Evolutionary conservation across 2,888 invertebrate genomes (phyloP).

Genomic region (Folsomia candida): DNA sequence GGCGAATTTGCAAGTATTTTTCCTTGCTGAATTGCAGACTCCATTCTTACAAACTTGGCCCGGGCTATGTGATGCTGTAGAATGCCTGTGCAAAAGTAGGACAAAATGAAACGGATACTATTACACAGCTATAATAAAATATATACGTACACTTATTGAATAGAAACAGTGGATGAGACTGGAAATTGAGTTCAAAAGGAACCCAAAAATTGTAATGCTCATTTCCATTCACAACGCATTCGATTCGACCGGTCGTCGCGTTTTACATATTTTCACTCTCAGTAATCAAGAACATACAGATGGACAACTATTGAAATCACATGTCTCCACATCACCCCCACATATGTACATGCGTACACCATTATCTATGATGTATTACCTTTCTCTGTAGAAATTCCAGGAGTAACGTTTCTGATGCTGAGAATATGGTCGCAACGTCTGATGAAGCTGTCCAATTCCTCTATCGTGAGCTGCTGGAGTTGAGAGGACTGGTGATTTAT

Average conservation of each 20-base stretch:
- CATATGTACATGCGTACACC: background rate
- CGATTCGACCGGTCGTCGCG: too few species aligned
- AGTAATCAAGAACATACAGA: background rate
- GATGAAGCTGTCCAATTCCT: conserved; percentile 24
- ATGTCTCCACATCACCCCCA: background rate
- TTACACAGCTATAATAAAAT: too few species aligned
- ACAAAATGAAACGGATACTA: too few species aligned
- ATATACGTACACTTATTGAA: too few species aligned
- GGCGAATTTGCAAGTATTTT: background rate
- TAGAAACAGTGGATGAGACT: too few species aligned
- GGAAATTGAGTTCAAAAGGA: too few species aligned
- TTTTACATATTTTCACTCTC: background rate
- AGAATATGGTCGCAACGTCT: conserved; percentile 33
- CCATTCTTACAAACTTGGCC: conserved; percentile 20
- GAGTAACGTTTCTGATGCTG: conserved; percentile 32
- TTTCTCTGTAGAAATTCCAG: conserved; percentile 38
- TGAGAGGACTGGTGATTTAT: conserved; percentile 24
- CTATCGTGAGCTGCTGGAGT: conserved; percentile 13
- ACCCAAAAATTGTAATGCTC: background rate
- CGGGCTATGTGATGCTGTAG: conserved; percentile 36
- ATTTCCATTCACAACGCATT: background rate
- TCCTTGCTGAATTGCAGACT: conserved; percentile 1
- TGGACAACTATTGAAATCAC: background rate
- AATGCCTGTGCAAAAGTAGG: conserved; percentile 24
- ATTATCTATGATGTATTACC: conserved; percentile 23